phyloP scores from a whole-genome alignment of 2,113 vertebrate species.

The Myanophis thanlyinensis region DNA sequence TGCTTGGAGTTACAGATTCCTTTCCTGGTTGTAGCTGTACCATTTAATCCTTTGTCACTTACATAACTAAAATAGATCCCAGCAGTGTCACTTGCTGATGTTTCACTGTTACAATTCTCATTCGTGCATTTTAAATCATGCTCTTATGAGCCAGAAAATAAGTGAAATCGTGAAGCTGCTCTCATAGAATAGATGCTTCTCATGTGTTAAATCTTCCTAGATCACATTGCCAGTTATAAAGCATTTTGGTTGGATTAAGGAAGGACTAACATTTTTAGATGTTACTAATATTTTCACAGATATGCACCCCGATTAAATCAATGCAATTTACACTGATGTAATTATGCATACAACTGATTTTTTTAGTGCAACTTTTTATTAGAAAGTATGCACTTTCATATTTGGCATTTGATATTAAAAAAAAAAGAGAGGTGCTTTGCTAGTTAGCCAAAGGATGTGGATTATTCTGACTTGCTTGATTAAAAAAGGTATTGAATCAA shows the following conservation, averaged over 20 bases:
- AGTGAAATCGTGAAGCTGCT: background rate
- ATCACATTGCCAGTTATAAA: background rate
- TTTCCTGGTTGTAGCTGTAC: background rate
- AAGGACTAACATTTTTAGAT: background rate
- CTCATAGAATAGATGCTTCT: background rate
- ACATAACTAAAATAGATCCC: background rate
- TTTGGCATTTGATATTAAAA: constrained; percentile 11
- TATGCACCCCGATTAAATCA: background rate
- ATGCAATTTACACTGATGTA: background rate
- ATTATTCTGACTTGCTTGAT: constrained; percentile 66
- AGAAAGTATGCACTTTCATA: background rate
- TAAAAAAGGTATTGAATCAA: constrained; percentile 56
- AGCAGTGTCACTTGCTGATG: background rate
- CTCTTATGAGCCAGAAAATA: background rate
- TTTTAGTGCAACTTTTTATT: constrained; percentile 5
- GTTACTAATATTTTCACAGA: background rate
- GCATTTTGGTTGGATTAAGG: background rate
- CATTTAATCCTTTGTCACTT: background rate
- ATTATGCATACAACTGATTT: background rate
- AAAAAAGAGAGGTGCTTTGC: background rate
- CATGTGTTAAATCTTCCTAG: background rate
- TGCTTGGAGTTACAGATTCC: background rate
- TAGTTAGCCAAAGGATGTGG: constrained; percentile 18
- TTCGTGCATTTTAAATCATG: constrained; percentile 3
- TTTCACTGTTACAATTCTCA: background rate